Evolutionary conservation across 2,888 invertebrate species (phyloP), one percentile per base, ranked within the genome.

Genomic region (Smittia aterrima): DNA sequence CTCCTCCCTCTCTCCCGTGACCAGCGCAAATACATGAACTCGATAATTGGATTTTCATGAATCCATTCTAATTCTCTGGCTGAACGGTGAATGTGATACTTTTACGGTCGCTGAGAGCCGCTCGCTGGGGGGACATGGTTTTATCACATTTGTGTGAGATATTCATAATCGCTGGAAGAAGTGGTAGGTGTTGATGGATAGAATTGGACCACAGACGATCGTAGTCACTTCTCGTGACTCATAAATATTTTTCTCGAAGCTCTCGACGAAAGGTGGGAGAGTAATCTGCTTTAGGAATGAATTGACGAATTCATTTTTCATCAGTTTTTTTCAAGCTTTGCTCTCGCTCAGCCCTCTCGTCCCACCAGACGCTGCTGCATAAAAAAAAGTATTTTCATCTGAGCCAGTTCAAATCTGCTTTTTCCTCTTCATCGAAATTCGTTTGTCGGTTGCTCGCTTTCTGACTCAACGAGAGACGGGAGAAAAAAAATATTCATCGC

Each of bases 31-130:
- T 11, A 47, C 18, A 16, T 22, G 27, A n/a, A 27, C 64, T 22
- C 41, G 67, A 67, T 67, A 67, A 67, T 67, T 67, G 67, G 41
- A 67, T 67, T 67, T 40, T 41, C 67, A 67, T 41, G 41, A 67
- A 40, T 67, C 40, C 25, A 67, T 66, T 66, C 66, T 66, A 27
- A 66, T 38, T 58, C 22, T 22, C 58, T 22, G 1, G 9, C 22
- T 58, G 18, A 47, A 47, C n/a, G 11, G n/a, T 47, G 47, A 47
- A 11, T n/a, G 11, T 47, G 47, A n/a, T 47, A 47, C 16, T 47
- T n/a, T 11, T 47, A 47, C 47, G 16, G 3, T n/a, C 47, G 47
- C 16, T 16, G 47, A n/a, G n/a, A n/a, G n/a, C n/a, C n/a, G 11
- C n/a, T n/a, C 7, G 11, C 47, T n/a, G 47, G n/a, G 47, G n/a